Percentiles rank a stretch among this genome's conserved stretches.
phyloP scores from a whole-genome alignment of 2,113 vertebrate species.

The Coregonus clupeaformis region DNA sequence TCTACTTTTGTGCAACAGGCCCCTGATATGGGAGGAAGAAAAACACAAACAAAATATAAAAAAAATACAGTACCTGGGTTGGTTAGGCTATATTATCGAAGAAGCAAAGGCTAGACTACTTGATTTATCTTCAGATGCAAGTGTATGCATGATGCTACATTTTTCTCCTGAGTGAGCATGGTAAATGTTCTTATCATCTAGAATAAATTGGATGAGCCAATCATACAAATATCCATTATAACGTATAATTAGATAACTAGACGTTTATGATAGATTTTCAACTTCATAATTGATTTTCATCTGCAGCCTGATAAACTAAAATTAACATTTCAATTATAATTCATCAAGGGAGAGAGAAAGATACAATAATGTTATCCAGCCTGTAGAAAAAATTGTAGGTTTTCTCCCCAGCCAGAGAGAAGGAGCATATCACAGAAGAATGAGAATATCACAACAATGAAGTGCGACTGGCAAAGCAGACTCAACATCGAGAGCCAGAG shows the following conservation, averaged over 20 bases:
- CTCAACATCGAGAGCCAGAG: no score
- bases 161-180: neutral
- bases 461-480: constrained; percentile 43
- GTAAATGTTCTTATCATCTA: neutral
- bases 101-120: neutral
- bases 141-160: neutral
- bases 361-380: neutral
- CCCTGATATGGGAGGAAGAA: neutral
- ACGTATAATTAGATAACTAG: neutral
- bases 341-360: constrained; percentile 9
- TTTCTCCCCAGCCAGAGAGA: constrained; percentile 26
- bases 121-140: neutral
- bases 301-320: constrained; percentile 14
- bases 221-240: neutral
- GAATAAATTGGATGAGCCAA: neutral
- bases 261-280: neutral
- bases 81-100: neutral
- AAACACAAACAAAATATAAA: no score
- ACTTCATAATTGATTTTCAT: neutral
- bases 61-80: no score
- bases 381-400: constrained; percentile 3
- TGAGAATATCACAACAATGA: constrained; percentile 26
- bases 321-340: constrained; percentile 12
- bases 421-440: constrained; percentile 28
- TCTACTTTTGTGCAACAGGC: no score